phyloP scores from a whole-genome alignment of 1,140 invertebrate genomes.

The Caenorhabditis briggsae region DNA sequence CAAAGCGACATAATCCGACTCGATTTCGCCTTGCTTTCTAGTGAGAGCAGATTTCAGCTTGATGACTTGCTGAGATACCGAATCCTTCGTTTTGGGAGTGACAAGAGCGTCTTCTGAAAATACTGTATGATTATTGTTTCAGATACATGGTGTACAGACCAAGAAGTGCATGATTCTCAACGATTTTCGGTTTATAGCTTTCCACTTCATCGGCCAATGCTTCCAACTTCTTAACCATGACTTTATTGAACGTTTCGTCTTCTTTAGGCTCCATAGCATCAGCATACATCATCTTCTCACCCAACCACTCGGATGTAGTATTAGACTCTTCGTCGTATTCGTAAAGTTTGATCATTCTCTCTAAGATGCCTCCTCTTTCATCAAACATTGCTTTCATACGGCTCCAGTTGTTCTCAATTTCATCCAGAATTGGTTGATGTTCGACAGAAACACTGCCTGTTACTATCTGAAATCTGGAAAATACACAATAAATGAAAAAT shows the following conservation, averaged over 20 bases:
- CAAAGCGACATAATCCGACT: constrained; percentile 16
- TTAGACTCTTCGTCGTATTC: constrained; percentile 31
- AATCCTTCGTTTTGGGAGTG: constrained; percentile 22
- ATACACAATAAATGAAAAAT: too few relatives aligned
- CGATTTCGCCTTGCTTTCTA: constrained; percentile 34
- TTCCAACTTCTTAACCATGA: constrained; percentile 47
- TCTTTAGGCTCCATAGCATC: constrained; percentile 10
- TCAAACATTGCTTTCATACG: constrained; percentile 11
- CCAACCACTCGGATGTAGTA: constrained; percentile 4
- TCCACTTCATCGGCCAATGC: constrained; percentile 22
- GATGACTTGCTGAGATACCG: background rate
- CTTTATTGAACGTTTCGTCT: background rate
- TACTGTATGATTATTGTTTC: background rate
- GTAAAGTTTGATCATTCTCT: constrained; percentile 26
- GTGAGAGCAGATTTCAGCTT: constrained; percentile 19
- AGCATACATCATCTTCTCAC: constrained; percentile 38
- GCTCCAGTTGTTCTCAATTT: constrained; percentile 33
- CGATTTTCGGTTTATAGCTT: constrained; percentile 9
- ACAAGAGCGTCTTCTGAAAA: constrained; percentile 20
- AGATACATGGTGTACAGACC: background rate
- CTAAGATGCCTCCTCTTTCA: background rate
- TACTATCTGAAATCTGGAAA: background rate
- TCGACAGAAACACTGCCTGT: background rate
- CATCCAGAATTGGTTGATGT: background rate
- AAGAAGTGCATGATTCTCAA: constrained; percentile 33